Evolutionary conservation across 1,140 invertebrate genomes (phyloP), one percentile per base, ranked within the genome.

Genomic region (Schlechtendalia chinensis): DNA sequence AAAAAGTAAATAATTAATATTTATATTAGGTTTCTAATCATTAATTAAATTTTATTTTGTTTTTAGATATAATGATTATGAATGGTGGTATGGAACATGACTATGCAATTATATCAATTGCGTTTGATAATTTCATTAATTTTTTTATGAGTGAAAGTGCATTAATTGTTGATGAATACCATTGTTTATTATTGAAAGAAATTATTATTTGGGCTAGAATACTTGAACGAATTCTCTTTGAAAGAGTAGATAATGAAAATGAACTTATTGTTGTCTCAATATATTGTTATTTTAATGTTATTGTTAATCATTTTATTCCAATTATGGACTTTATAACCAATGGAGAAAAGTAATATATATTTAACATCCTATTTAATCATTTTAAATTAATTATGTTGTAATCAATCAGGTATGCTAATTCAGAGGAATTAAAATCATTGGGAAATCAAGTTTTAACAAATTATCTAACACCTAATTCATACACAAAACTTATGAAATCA

Each of bases 171-270:
- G 16, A 63, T 79, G 58, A 63, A 14, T 19, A 5, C 0, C 27
- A 79, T 50, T 79, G 58, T 47, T 12, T 58, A 50, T 12, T 27
- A 53, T 63, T 79, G 24, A 79, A 79, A 63, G 58, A 79, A 79
- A 79, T 79, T n/a, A 63, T 53, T 27, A 61, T 58, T 63, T 79
- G 75, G 75, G 61, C 24, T 29, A 24, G 29, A n/a, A 79, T n/a
- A 19, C 39, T 79, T 61, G 75, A 79, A 61, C n/a, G 61, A 14
- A 45, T 47, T 27, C 6, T 79, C 17, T 79, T 45, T 79, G 39
- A n/a, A 29, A 79, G 47, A 0, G 14, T 50, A 12, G 58, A 79
- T 14, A 50, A 79, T 22, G n/a, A 50, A 47, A 59, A 14, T 12
- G 75, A 79, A 61, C 50, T 63, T 29, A 0, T 63, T 0, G 47